Evolutionary conservation across 2,797 vertebrate species (phyloP), one percentile per base, ranked within the genome.

Genomic region (Pipistrellus pipistrellus): DNA sequence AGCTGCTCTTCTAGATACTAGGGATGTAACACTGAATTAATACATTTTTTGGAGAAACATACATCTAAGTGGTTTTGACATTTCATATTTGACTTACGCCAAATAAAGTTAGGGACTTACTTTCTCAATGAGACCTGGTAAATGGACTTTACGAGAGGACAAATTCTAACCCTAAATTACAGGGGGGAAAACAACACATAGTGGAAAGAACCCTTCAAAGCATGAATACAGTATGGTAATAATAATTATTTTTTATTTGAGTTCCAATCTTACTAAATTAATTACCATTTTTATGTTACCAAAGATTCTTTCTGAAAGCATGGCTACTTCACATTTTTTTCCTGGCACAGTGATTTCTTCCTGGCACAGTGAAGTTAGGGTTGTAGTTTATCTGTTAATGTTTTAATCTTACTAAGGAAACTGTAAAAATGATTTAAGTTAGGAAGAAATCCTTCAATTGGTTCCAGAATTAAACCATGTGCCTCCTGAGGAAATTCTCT

Each of bases 381-480:
- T 93, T 84, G 57, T 64, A 97, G 46, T 77, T 95, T 97, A 86
- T 90, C 82, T 95, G 73, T 89, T 69, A 90, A 69, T 84, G 82
- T 94, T 96, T 95, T 93, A 91, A 44, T 87, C 96, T 98, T 75
- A 95, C 46, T 88, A 95, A 55, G 48, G 83, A 96, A 78, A 90
- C 2, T 4, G 72, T 46, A 95, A 95, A 97, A 96, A 96, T 88
- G 78, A 82, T 95, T 87, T 95, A 97, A 96, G 96, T 94, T 35
- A 96, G 59, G 72, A 96, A 91, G 72, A 90, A 97, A 97, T 94
- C 38, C 4, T 71, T 20, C 68, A 93, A 69, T 93, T 41, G 90
- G 23, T 95, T 96, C 53, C 69, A 94, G 85, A 97, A 96, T 51
- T n/a, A 64, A 96, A 85, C 35, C 51, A 89, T 55, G 66, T 95